Evolutionary conservation across 1,140 invertebrate genomes (phyloP), one percentile per base, ranked within the genome.

Genomic region (Monochamus saltuarius): DNA sequence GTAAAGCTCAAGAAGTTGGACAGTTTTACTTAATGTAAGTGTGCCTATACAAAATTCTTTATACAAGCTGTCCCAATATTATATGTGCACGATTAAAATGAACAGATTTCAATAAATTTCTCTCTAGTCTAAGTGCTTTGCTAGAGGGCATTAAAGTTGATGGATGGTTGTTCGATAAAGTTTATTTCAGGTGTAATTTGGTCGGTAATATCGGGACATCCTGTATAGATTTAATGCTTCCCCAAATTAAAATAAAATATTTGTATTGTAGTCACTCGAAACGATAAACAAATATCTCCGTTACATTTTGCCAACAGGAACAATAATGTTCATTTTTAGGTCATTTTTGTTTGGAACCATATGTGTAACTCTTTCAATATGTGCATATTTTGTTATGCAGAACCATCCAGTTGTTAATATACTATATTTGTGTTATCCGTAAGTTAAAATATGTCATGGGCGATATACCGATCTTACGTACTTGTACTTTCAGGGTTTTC

Each of bases 351-450:
- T 72, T 46, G 47, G 66, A 17, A 35, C 59, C 29, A 68, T 75
- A 59, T 66, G 82, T 81, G 56, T 75, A 82, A 83, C 66, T 74
- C 83, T 76, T 72, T 82, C 60, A 73, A 86, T 85, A 80, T 92
- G 90, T 75, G 80, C 86, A 0, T 89, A 90, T 70, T 81, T 85
- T 63, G 86, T 93, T 56, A 79, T 86, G 50, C 79, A 85, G 43
- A 87, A 85, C 64, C 85, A 92, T 78, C 84, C 86, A 29, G 71
- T 86, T 7, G 79, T 90, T 42, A 88, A 89, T 70, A 85, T 91
- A 63, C 83, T 93, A 63, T 94, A 90, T 72, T 79, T 97, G 9
- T 88, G 87, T 70, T 94, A 94, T 82, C 93, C 94, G 93, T 96
- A 84, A 90, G 92, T 90, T 78, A 71, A 52, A 38, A 19, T 10